Base-by-base conservation (phyloP, 1,140 invertebrate species). In the Nymphalis io region DNA sequence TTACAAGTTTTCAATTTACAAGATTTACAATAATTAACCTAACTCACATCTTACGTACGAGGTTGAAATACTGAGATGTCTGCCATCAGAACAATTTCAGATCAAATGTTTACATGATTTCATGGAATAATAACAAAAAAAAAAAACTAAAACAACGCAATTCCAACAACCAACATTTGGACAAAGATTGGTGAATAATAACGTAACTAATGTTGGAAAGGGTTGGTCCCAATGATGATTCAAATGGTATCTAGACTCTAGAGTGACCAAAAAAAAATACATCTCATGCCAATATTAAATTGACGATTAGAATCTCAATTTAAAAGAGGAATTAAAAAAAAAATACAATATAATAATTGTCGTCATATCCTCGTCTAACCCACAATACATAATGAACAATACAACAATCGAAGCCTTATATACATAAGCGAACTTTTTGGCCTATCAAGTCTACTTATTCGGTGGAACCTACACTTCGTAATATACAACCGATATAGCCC, bases 351-450 rank as follows among this genome's bases (percentile, higher is more conserved):
- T 13, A 51, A 51, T 20, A 51, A 46, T 46, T 23, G 10, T 55
- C 51, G 51, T 55, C 51, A 55, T 13, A 2, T 23, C 20, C 13
- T 23, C 20, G 20, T 23, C 42, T 61, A 60, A 63, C 61, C 64
- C 71, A 70, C 70, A 33, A 68, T 44, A 55, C 44, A 46, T 46
- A 39, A 67, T 16, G 63, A 44, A 64, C 1, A 33, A 18, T 8
- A 51, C 46, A 51, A 15, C 58, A 66, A 39, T 70, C 63, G 59
- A 69, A 70, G 69, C 69, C 74, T 40, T 68, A 70, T 74, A 66
- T 73, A 89, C 88, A 89, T 12, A 87, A 89, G 88, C 88, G 68
- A 77, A 66, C 51, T 88, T 84, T 90, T 90, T 90, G 88, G 88
- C 85, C 81, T 83, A 70, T 82, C 80, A 85, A 80, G 79, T 83